phyloP scores from a whole-genome alignment of 2,888 invertebrate genomes.

The Synanthedon vespiformis region DNA sequence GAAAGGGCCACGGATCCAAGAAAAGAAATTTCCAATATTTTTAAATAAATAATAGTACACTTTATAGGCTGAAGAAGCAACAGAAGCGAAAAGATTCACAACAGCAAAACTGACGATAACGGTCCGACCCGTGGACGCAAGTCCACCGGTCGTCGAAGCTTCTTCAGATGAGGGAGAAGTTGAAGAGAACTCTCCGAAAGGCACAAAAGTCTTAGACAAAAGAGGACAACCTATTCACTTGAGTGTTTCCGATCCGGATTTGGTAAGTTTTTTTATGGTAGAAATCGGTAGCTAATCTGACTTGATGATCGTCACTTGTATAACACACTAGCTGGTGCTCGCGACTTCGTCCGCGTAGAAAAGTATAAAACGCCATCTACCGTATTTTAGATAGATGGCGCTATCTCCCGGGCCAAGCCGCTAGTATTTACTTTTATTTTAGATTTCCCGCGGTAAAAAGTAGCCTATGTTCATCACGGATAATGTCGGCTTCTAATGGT shows the following conservation, averaged over 20 bases:
- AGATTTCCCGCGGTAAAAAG: too few relatives aligned
- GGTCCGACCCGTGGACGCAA: constrained; percentile 88
- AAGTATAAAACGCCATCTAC: too few relatives aligned
- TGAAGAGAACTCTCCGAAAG: constrained; percentile 86
- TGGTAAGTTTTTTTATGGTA: constrained; percentile 68
- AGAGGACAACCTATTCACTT: constrained; percentile 77
- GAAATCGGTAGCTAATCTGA: too few relatives aligned
- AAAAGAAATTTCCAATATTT: neutral
- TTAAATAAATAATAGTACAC: neutral
- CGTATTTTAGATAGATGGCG: too few relatives aligned
- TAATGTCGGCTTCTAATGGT: too few relatives aligned
- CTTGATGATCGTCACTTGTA: too few relatives aligned
- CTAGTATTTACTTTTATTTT: too few relatives aligned
- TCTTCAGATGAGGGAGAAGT: constrained; percentile 82
- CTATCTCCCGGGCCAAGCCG: too few relatives aligned
- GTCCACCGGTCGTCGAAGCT: constrained; percentile 82
- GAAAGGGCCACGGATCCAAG: neutral
- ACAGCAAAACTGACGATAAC: constrained; percentile 85
- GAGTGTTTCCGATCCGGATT: constrained; percentile 85
- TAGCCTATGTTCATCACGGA: too few relatives aligned
- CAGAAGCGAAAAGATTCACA: constrained; percentile 82
- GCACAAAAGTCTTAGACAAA: constrained; percentile 81
- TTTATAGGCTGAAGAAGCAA: constrained; percentile 82
- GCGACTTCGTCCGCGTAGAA: too few relatives aligned
- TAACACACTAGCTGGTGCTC: too few relatives aligned